These are phyloP conservation scores for Drosophila prosaltans DNA, from an alignment of 1,140 invertebrate genomes.

Conservation along the genomic window DNA sequence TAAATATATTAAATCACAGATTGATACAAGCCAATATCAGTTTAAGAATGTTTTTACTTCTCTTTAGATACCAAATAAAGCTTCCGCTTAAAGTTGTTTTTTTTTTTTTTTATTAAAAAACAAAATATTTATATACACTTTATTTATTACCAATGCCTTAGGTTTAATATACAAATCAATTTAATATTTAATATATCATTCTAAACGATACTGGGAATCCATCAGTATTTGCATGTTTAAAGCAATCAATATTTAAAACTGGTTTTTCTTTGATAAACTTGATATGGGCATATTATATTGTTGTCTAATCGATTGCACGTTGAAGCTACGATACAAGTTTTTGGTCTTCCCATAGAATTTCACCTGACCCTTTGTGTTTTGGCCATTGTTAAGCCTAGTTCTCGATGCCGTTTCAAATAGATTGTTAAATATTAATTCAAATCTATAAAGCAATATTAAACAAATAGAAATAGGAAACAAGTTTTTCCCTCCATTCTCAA, in stretches of 20 bases:
- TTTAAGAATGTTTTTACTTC: too few relatives aligned
- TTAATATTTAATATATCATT: slow-evolving; percentile 4
- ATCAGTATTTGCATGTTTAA: slow-evolving; percentile 5
- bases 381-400: background rate
- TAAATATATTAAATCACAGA: too few relatives aligned
- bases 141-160: background rate
- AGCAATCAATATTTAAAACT: background rate
- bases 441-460: background rate
- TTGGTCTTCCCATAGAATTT: slow-evolving; percentile 7
- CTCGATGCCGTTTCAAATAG: background rate
- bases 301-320: slow-evolving; percentile 3
- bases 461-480: slow-evolving; percentile 40
- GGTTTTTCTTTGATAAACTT: slow-evolving; percentile 6
- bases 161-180: background rate
- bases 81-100: too few relatives aligned
- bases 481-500: slow-evolving; percentile 40
- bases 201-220: slow-evolving; percentile 3
- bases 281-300: background rate
- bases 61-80: too few relatives aligned
- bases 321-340: background rate
- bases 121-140: background rate
- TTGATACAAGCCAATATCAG: too few relatives aligned
- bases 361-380: background rate
- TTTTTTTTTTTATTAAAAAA: too few relatives aligned
- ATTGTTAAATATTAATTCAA: slow-evolving; percentile 42